Evolutionary conservation across 2,888 invertebrate species (phyloP), one percentile per base, ranked within the genome.

Genomic region (Oxytorus armatus): DNA sequence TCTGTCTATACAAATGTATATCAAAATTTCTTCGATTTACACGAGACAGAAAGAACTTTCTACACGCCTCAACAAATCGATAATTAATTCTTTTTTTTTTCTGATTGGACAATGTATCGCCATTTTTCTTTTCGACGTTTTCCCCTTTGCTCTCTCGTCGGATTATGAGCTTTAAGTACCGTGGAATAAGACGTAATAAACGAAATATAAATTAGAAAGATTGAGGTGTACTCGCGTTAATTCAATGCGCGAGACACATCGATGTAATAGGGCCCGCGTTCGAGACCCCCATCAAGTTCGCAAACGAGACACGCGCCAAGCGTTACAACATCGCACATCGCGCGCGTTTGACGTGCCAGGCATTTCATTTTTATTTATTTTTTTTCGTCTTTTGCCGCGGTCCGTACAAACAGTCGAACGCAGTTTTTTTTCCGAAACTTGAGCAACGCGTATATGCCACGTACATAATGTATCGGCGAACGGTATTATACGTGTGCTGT

Each of bases 291-390:
- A 53, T 44, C 65, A 70, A 76, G 73, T 79, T 65, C 74, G 77
- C 59, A 77, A 63, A 72, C 65, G 77, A 79, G 77, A 78, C 78
- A 55, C 70, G 75, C 76, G 83, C 84, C 84, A 85, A 85, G 82
- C 80, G 77, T 87, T 86, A 84, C 87, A 68, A 84, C 81, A 86
- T 72, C 51, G 21, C 68, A 70, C 76, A 66, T 74, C 82, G 77
- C 77, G 74, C 49, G 65, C 42, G 79, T 81, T 83, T 85, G 77
- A 82, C 83, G 83, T 84, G 84, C 83, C 66, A 47, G 57, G 83
- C 83, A 84, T 84, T 82, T 70, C 59, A 74, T 72, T 66, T 61
- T 51, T 44, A 36, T 53, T 55, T 7, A 69, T 77, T 77, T 47
- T 29, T 66, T 29, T 74, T 66, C 25, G 4, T 25, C 11, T 39